These are phyloP conservation scores for Daubentonia madagascariensis DNA, from an alignment of 2,113 vertebrate species.

Conservation along the genomic window DNA sequence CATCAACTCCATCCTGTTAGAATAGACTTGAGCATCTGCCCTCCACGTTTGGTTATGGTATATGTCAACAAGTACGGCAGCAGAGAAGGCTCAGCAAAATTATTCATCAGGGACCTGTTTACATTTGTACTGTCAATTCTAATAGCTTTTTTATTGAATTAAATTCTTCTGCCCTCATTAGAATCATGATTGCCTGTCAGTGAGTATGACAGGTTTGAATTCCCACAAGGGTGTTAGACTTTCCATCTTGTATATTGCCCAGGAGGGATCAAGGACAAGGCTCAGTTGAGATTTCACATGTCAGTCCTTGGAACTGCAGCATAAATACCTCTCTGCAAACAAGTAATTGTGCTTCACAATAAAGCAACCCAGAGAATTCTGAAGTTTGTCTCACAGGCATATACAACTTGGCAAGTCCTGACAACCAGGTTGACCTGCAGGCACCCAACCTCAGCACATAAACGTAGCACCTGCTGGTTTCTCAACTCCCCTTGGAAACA, in stretches of 20 bases:
- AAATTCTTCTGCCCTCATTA: conserved; percentile 70
- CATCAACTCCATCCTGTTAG: rapidly evolving
- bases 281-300: background rate
- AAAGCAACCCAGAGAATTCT: background rate
- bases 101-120: conserved; percentile 57
- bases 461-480: background rate
- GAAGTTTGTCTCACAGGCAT: background rate
- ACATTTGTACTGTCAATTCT: conserved; percentile 65
- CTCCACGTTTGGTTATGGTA: background rate
- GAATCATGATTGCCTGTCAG: conserved; percentile 63
- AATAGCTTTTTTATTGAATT: conserved; percentile 67
- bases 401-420: background rate
- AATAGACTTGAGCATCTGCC: background rate
- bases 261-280: conserved; percentile 23
- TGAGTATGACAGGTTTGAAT: conserved; percentile 21
- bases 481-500: background rate
- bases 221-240: background rate
- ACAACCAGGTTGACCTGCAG: background rate
- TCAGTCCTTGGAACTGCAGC: background rate
- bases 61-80: background rate
- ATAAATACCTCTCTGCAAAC: background rate
- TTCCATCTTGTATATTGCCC: background rate
- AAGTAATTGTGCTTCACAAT: background rate
- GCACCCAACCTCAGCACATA: background rate
- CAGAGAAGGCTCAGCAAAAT: background rate